phyloP scores from a whole-genome alignment of 2,113 vertebrate species.

The Hiodon tergisus region DNA sequence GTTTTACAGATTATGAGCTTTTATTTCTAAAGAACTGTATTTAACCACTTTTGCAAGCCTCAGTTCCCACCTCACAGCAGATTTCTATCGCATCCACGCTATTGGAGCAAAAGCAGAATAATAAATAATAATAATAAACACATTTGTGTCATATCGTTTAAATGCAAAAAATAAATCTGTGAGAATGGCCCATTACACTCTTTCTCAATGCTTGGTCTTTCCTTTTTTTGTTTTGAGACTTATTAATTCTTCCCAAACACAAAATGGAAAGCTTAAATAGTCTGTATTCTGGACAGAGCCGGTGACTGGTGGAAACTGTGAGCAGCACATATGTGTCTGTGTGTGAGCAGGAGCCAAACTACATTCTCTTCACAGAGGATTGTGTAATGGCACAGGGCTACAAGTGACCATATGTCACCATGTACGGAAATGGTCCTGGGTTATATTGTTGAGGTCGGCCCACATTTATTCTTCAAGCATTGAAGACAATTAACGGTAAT shows the following conservation, averaged over 20 bases:
- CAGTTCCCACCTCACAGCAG: too few relatives aligned
- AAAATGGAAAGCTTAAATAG: conserved; percentile 45
- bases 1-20: too few relatives aligned
- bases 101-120: too few relatives aligned
- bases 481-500: conserved; percentile 7
- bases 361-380: conserved; percentile 31
- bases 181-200: too few relatives aligned
- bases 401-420: conserved; percentile 65
- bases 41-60: too few relatives aligned
- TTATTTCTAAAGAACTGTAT: too few relatives aligned
- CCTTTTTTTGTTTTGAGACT: conserved; percentile 36
- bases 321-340: conserved; percentile 32
- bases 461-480: conserved; percentile 54
- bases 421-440: conserved; percentile 53
- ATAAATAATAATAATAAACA: too few relatives aligned
- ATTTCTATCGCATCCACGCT: too few relatives aligned
- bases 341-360: conserved; percentile 48
- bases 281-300: conserved; percentile 42
- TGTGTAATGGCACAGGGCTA: conserved; percentile 53
- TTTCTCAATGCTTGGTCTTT: too few relatives aligned
- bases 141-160: too few relatives aligned
- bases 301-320: conserved; percentile 46
- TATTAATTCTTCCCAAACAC: conserved; percentile 79
- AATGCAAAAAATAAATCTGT: too few relatives aligned
- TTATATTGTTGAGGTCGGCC: conserved; percentile 49